Base-by-base conservation (phyloP, 2,888 invertebrate genomes). In the Epistrophella euchroma region DNA sequence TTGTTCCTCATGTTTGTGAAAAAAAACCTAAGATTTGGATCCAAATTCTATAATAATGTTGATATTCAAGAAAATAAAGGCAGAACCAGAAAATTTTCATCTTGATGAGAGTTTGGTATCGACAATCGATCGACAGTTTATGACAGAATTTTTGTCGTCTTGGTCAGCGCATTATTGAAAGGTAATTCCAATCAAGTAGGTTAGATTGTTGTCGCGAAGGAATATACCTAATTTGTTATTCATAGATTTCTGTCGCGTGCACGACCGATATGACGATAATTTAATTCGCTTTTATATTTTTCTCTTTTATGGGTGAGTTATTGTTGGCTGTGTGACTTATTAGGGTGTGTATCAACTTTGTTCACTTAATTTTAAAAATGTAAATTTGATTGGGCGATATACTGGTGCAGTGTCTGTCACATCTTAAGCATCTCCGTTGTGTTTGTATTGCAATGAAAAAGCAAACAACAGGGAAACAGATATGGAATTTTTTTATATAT, bases 61-160 rank as follows among this genome's bases (percentile, higher is more conserved):
- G 19, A 19, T 55, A 50, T n/a, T n/a, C n/a, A n/a, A 43, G 15
- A 55, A 15, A 56, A 70, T 45, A 70, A 7, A 58, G 19, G 3
- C 25, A 22, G 50, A 52, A 52, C 52, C 15, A 52, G 25, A 1
- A 52, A 68, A 47, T 9, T 47, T 19, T 45, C 58, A 66, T 72
- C 47, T 78, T 70, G 83, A 78, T 70, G 83, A 83, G 68, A 56
- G 55, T 77, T 73, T 32, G 1, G 32, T 55, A 62, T 73, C 73
- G 66, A 17, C 68, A 62, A n/a, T 60, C 37, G 45, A 75, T 79
- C 75, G 79, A 75, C 56, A 71, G 52, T 40, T 84, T 79, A 71
- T 79, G 84, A 79, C 75, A 72, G 45, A 71, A 75, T 28, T 71
- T 64, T 71, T 71, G 45, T 43, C 45, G 43, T 75, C 58, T 72